A percentile compares a stretch with the other conserved stretches of the same genome.
phyloP scores from a whole-genome alignment of 2,888 invertebrate species.

The Drosophila anceps region DNA sequence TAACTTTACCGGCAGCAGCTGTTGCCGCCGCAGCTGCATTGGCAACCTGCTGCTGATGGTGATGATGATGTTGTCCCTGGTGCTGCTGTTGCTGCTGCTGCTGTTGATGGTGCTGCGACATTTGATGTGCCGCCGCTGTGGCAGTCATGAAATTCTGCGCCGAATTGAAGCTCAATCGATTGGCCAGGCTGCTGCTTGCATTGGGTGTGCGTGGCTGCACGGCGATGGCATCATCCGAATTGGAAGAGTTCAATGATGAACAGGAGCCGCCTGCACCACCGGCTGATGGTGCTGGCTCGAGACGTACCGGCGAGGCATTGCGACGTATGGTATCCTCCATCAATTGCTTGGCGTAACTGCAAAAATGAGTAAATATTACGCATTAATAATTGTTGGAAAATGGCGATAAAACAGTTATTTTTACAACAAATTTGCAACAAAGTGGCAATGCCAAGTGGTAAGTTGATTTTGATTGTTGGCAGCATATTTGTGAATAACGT shows the following conservation, averaged over 20 bases:
- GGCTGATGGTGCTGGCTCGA: constrained; percentile 86
- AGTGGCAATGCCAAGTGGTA: not conserved
- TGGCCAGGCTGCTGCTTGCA: constrained; percentile 74
- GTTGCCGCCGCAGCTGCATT: constrained; percentile 73
- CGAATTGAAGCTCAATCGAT: constrained; percentile 84
- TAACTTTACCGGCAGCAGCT: constrained; percentile 83
- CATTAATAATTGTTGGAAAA: not conserved
- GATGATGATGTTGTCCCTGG: constrained; percentile 59
- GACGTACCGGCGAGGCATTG: constrained; percentile 95
- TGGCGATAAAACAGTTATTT: constrained; percentile 13
- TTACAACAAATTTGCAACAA: not conserved
- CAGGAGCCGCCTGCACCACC: constrained; percentile 88
- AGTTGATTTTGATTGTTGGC: not conserved
- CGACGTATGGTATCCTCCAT: constrained; percentile 98
- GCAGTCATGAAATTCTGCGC: constrained; percentile 84
- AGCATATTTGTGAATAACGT: not conserved
- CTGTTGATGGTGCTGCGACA: constrained; percentile 71
- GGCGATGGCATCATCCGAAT: constrained; percentile 86
- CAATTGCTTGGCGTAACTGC: constrained; percentile 94
- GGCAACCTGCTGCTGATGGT: constrained; percentile 56
- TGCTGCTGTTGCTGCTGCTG: constrained; percentile 58
- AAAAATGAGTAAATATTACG: not conserved
- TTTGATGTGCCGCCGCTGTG: constrained; percentile 78
- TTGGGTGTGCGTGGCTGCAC: constrained; percentile 81
- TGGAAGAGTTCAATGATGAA: constrained; percentile 92